Base-by-base conservation (phyloP, 2,797 vertebrate species). In the Ctenopoma kingsleyae region DNA sequence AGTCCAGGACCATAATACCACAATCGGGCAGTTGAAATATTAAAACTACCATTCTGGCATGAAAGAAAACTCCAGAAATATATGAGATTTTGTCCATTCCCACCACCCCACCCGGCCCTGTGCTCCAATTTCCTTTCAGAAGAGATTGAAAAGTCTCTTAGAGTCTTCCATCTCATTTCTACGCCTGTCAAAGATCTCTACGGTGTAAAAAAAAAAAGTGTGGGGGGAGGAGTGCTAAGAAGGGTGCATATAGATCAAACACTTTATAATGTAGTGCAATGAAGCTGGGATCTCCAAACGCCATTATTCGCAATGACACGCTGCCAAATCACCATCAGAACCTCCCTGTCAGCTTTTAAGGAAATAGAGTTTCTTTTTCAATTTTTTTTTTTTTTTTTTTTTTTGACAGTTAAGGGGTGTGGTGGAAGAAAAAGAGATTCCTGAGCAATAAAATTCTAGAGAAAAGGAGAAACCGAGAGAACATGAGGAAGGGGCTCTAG, bases 221-320 rank as follows among this genome's bases (percentile, higher is more conserved):
- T 32, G 30, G 36, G 36, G 12, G 36, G 36, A 5, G 12, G 2
- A 60, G 74, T 71, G 71, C 82, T 88, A 82, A 87, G 81, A 61
- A 81, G 80, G 71, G 59, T 73, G 76, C 27, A 41, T 83, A 73
- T 76, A 91, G 89, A 93, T 93, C 90, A 93, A 92, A 92, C 84
- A 87, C 78, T 89, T 89, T 86, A 91, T 90, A 89, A 92, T 92
- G 76, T 87, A 87, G 85, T 78, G 82, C 87, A 89, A 84, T 86
- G 80, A 89, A 84, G 71, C 74, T 47, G 82, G 79, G 77, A 87
- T 89, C 71, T 78, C 84, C 83, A 89, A 89, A 83, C 77, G 56
- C 85, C 78, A 93, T 92, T 91, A 91, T 78, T 81, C 71, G 54
- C 84, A 82, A 91, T 91, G 91, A 91, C 89, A 90, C 79, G 84